Base-by-base conservation (phyloP, 2,888 invertebrate genomes). In the Spilosoma lubricipeda region DNA sequence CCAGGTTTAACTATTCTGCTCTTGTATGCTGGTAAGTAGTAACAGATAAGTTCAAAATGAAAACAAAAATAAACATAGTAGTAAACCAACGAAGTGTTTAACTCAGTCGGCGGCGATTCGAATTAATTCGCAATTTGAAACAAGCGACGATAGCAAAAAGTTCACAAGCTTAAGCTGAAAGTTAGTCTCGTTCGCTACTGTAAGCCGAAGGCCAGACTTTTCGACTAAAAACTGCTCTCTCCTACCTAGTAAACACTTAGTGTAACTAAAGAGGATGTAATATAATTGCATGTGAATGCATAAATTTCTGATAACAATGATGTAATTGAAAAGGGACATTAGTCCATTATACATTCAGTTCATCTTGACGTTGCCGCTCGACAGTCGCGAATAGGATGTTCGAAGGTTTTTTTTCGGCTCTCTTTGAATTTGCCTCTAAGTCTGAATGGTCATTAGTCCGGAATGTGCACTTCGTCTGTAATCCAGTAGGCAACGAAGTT, bases 61-160 rank as follows among this genome's bases (percentile, higher is more conserved):
- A 78, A 81, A 82, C 76, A 80, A 85, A 77, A 78, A 78, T 72
- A 69, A 79, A 84, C 80, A 83, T 74, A 82, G 76, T 76, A 79
- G 68, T 33, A 59, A 74, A 66, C 72, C 67, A 72, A 74, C 79
- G 67, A 80, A 85, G 83, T 82, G 80, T 80, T 64, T 77, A 80
- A 86, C 80, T 76, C 65, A 71, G 85, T 85, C 78, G 76, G 78
- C 77, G 78, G 81, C 78, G 75, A 83, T 84, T 83, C 80, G 83
- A 89, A 89, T 90, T 89, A 89, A 90, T 89, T 88, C 80, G 86
- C 86, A 87, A 89, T 90, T 90, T 87, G 80, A 84, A 87, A 85
- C 86, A 79, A 82, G 83, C 82, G 75, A 85, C 84, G 77, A 83
- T 87, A 87, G 88, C 91, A 91, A 91, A 90, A 92, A 92, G 89